Evolutionary conservation across 1,140 invertebrate genomes (phyloP).

Genomic region (Bradysia coprophila): DNA sequence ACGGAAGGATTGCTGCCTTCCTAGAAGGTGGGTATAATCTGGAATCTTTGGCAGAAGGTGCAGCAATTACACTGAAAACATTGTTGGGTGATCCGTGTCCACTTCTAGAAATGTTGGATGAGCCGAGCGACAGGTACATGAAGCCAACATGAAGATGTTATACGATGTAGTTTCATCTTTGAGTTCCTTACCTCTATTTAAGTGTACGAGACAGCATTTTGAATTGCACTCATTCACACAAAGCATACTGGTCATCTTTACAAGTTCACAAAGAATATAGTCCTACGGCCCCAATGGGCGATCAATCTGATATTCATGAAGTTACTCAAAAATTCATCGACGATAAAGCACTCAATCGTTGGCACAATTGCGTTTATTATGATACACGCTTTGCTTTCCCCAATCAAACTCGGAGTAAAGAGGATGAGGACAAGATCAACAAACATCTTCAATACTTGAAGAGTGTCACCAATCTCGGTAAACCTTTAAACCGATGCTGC

Average conservation of each 20-base stretch:
- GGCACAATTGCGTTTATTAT: too few relatives aligned
- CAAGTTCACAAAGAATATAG: conserved; percentile 45
- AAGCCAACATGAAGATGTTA: too few relatives aligned
- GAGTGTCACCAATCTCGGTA: conserved; percentile 34
- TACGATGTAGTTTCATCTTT: too few relatives aligned
- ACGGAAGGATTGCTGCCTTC: conserved; percentile 60
- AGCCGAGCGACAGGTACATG: conserved; percentile 34
- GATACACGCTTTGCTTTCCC: conserved; percentile 52
- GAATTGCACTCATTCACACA: conserved; percentile 62
- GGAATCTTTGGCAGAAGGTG: conserved; percentile 72
- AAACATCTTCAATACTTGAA: conserved; percentile 38
- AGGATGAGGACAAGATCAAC: conserved; percentile 25
- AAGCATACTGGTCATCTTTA: conserved; percentile 69
- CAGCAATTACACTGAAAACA: conserved; percentile 60
- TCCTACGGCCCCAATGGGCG: conserved; percentile 18
- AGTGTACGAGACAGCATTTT: conserved; percentile 58
- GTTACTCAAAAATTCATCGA: conserved; percentile 22
- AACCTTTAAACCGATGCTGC: conserved; percentile 37
- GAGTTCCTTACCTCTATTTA: too few relatives aligned
- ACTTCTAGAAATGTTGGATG: conserved; percentile 28
- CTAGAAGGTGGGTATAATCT: conserved; percentile 90
- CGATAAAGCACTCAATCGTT: conserved; percentile 28
- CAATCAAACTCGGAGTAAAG: conserved; percentile 27
- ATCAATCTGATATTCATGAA: conserved; percentile 11
- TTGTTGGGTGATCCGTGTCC: conserved; percentile 78